Conservation (phyloP, 2,888 invertebrate species). For the Acronicta leporina region DNA sequence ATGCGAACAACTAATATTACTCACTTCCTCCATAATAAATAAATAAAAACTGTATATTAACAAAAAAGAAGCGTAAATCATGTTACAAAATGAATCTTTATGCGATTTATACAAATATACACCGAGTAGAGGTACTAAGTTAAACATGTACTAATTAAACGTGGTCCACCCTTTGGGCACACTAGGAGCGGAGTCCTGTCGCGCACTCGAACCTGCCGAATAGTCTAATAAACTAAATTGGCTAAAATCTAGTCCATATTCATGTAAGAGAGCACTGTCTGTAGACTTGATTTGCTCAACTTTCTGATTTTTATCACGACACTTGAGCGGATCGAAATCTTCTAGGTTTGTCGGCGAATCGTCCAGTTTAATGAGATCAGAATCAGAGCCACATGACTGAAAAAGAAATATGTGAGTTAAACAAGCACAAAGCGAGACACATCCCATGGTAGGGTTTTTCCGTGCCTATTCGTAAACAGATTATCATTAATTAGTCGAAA, state of each 20-base stretch:
- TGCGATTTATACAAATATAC: slow-evolving; percentile 64
- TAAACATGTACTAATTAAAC: slow-evolving; percentile 71
- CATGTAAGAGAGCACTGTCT: slow-evolving; percentile 92
- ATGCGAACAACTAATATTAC: slow-evolving; percentile 55
- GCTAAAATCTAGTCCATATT: slow-evolving; percentile 92
- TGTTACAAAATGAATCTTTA: slow-evolving; percentile 42
- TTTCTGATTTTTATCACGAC: slow-evolving; percentile 75
- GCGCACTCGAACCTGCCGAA: slow-evolving; percentile 68
- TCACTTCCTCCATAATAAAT: slow-evolving; percentile 59
- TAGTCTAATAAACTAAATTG: slow-evolving; percentile 85
- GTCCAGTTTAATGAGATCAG: slow-evolving; percentile 85
- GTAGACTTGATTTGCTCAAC: slow-evolving; percentile 79
- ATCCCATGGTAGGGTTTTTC: slow-evolving; percentile 29
- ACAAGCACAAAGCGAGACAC: slow-evolving; percentile 59
- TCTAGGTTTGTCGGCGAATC: slow-evolving; percentile 81
- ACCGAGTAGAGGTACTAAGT: slow-evolving; percentile 43
- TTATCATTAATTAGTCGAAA: slow-evolving; percentile 16
- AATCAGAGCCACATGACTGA: slow-evolving; percentile 82
- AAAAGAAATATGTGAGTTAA: slow-evolving; percentile 77
- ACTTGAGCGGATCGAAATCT: slow-evolving; percentile 83
- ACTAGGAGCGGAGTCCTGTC: slow-evolving; percentile 63
- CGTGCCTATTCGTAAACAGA: slow-evolving; percentile 15
- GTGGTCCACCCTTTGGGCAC: slow-evolving; percentile 84
- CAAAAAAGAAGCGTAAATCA: slow-evolving; percentile 59
- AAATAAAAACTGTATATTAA: slow-evolving; percentile 68